These are phyloP conservation scores for Xyliphius kryptos DNA, from an alignment of 2,113 vertebrate species.

Conservation along the genomic window DNA sequence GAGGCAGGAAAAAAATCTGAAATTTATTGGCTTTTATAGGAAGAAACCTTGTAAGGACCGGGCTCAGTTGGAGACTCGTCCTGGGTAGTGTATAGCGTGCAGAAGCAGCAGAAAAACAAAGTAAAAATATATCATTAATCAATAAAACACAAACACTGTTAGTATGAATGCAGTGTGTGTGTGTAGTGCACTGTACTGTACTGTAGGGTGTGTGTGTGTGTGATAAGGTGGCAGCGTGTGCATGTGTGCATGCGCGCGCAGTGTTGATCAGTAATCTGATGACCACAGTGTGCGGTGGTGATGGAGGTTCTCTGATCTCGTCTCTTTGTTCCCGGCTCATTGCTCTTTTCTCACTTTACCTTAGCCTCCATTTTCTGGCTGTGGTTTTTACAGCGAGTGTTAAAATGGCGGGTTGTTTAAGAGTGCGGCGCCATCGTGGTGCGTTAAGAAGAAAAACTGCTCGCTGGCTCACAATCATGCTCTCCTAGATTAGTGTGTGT, in stretches of 20 bases:
- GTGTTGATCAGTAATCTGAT: too few relatives aligned
- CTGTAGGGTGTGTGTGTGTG: neutral
- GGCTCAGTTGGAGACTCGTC: too few relatives aligned
- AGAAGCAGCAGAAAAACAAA: neutral
- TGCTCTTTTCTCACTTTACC: neutral
- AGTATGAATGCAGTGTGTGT: neutral
- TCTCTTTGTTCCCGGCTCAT: neutral
- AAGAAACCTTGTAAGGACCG: too few relatives aligned
- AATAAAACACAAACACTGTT: constrained; percentile 2
- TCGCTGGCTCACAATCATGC: constrained; percentile 8
- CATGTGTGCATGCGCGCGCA: too few relatives aligned
- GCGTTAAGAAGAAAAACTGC: constrained; percentile 5
- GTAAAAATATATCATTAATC: neutral
- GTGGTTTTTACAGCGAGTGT: constrained; percentile 7
- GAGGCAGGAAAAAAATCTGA: too few relatives aligned
- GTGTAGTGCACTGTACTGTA: neutral
- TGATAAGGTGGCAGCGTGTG: too few relatives aligned
- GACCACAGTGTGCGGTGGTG: too few relatives aligned
- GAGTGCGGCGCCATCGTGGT: constrained; percentile 8
- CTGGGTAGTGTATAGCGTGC: too few relatives aligned
- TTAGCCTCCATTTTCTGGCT: constrained; percentile 9
- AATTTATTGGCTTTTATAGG: too few relatives aligned
- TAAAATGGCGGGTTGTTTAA: constrained; percentile 23
- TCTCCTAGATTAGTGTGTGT: constrained; percentile 13
- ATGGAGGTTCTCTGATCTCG: too few relatives aligned